Conservation (phyloP, 2,113 vertebrate genomes). For the Hydropotes inermis region DNA sequence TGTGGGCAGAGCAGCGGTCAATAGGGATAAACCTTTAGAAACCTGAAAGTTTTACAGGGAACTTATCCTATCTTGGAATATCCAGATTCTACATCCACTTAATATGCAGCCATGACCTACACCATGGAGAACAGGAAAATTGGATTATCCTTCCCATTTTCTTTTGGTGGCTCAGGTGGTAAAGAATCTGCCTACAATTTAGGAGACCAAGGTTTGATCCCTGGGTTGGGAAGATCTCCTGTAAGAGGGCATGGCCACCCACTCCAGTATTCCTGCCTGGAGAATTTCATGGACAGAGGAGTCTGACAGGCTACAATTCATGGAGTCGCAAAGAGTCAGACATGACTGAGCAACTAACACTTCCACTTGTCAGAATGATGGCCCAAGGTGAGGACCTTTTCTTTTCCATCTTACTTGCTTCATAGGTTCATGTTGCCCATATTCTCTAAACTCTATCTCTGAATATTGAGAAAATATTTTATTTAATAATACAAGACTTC, state of each 20-base stretch:
- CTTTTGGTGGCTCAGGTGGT: not conserved
- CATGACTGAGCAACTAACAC: not conserved
- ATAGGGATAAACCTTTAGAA: not conserved
- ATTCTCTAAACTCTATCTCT: not conserved
- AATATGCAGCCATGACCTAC: not conserved
- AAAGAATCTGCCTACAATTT: not conserved
- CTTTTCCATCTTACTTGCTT: not conserved
- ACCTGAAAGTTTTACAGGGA: not conserved
- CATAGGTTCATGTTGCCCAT: not conserved
- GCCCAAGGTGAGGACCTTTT: not conserved
- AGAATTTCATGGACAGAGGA: not conserved
- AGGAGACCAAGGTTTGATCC: not conserved
- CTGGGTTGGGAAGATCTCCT: not conserved
- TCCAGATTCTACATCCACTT: not conserved
- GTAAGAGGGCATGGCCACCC: not conserved
- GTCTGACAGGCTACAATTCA: not conserved
- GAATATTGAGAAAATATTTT: not conserved
- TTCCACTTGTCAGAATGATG: not conserved
- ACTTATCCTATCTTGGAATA: not conserved
- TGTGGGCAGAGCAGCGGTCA: not conserved
- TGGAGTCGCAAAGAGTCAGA: not conserved
- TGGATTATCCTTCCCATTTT: not conserved
- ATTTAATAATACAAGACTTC: not conserved
- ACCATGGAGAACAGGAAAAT: not conserved
- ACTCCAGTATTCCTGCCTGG: not conserved